These are phyloP conservation scores for Ceryle rudis DNA, from an alignment of 2,797 vertebrate genomes.

Conservation along the genomic window DNA sequence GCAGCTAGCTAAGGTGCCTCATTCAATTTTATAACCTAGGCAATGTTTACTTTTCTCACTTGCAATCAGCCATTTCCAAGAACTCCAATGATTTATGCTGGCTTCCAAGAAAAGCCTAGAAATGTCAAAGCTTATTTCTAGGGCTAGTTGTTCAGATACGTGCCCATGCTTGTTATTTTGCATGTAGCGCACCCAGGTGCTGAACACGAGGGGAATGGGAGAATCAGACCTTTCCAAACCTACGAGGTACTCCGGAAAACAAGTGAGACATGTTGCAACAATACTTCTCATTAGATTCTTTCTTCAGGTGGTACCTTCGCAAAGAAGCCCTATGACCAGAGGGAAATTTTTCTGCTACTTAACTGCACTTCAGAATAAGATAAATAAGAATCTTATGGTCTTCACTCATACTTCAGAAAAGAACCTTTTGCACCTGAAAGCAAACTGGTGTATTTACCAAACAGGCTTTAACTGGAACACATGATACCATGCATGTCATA, in stretches of 20 bases:
- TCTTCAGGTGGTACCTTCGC: background rate
- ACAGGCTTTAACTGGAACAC: background rate
- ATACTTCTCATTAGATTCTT: background rate
- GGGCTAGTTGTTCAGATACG: background rate
- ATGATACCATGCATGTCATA: fast-evolving
- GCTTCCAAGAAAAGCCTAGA: background rate
- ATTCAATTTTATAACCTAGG: background rate
- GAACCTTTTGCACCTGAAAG: background rate
- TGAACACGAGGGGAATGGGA: background rate
- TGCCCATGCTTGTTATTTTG: background rate
- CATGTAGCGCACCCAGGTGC: background rate
- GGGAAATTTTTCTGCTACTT: background rate
- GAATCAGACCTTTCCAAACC: background rate
- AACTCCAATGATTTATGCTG: background rate
- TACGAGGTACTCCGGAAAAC: background rate
- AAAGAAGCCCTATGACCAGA: background rate
- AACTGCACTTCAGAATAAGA: background rate
- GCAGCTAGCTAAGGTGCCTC: background rate
- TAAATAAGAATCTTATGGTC: background rate
- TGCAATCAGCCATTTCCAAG: background rate
- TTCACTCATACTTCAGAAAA: background rate
- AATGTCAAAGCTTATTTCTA: background rate
- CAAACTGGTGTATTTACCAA: background rate
- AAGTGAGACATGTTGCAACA: background rate
- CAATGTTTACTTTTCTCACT: background rate